phyloP scores from a whole-genome alignment of 2,797 vertebrate genomes.

The Paguma larvata region DNA sequence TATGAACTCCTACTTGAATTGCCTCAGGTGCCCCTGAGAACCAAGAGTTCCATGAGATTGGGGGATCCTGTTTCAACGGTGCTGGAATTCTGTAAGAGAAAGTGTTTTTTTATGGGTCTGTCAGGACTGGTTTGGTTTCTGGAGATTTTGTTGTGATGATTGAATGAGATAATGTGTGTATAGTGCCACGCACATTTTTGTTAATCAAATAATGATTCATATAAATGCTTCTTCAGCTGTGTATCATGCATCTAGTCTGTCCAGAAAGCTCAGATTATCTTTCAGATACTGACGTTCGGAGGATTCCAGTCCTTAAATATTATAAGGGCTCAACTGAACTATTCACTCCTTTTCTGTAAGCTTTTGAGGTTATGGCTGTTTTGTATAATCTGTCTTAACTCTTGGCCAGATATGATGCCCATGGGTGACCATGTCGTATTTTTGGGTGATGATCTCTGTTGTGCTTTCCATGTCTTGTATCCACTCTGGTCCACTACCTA shows the following conservation, averaged over 20 bases:
- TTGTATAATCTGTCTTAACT: background rate
- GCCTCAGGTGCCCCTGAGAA: background rate
- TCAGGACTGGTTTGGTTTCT: conserved; percentile 2
- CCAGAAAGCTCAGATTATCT: background rate
- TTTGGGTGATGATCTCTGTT: background rate
- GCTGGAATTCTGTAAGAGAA: background rate
- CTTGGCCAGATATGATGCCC: background rate
- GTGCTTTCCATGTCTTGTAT: background rate
- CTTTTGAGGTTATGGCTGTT: background rate
- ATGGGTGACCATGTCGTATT: background rate
- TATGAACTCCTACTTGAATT: background rate
- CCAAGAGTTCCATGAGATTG: background rate
- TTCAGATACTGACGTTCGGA: background rate
- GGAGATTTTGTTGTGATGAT: background rate
- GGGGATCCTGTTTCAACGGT: background rate
- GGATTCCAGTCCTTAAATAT: background rate
- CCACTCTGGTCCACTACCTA: background rate
- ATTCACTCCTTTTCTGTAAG: background rate
- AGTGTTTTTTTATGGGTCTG: background rate
- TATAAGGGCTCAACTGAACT: background rate
- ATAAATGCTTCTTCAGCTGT: background rate
- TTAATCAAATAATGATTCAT: background rate
- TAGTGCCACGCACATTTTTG: background rate
- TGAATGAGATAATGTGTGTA: background rate
- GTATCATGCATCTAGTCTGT: background rate